A percentile compares a stretch with the other conserved stretches of the same genome.
Evolutionary conservation across 2,888 invertebrate species (phyloP).

Genomic region (Desoria tigrina): DNA sequence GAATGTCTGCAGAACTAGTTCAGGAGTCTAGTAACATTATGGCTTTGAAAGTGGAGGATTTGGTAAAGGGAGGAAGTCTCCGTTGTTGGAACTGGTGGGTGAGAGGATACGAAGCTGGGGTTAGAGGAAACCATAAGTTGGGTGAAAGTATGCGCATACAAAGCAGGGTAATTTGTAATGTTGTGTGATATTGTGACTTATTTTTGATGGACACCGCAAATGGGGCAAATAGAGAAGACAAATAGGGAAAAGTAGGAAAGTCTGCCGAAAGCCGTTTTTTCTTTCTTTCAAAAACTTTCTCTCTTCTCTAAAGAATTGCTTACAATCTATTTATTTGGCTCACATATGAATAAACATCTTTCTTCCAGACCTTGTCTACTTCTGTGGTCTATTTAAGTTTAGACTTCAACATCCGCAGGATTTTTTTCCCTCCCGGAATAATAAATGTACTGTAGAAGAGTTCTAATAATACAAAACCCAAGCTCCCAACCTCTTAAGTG

Average conservation of each 20-base stretch:
- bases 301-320: constrained; percentile 1
- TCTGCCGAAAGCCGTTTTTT: constrained; percentile 10
- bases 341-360: constrained; percentile 21
- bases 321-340: constrained; percentile 14
- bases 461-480: too few species aligned
- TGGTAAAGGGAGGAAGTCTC: neutral
- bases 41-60: too few species aligned
- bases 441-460: too few species aligned
- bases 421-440: too few species aligned
- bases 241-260: constrained; percentile 21
- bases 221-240: constrained; percentile 46
- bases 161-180: constrained; percentile 42
- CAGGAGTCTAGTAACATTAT: too few species aligned
- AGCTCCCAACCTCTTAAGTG: too few species aligned
- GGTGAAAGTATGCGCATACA: constrained; percentile 24
- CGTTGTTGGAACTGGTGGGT: too few species aligned
- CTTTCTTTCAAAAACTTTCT: constrained; percentile 4
- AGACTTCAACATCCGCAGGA: neutral
- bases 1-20: too few species aligned
- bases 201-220: constrained; percentile 49
- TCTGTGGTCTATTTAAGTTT: constrained; percentile 3
- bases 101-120: too few species aligned
- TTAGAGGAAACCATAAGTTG: neutral
- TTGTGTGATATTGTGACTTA: constrained; percentile 41
- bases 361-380: neutral